Percentiles rank a stretch among this genome's conserved stretches.
These are phyloP conservation scores for Volucella inanis DNA, from an alignment of 2,888 invertebrate genomes.

Conservation along the genomic window DNA sequence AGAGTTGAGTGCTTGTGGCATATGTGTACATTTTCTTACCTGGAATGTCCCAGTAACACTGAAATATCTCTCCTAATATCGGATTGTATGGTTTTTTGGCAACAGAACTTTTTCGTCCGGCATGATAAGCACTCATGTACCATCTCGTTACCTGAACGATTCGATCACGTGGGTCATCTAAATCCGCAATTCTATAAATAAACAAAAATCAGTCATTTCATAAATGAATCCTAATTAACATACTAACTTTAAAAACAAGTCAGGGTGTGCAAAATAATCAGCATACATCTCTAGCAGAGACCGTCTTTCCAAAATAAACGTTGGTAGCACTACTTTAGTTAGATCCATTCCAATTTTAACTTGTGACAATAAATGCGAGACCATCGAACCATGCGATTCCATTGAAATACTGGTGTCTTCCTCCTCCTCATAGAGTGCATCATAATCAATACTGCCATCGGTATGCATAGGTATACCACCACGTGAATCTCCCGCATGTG, in stretches of 20 bases:
- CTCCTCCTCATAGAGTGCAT: conserved; percentile 95
- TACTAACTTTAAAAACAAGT: conserved; percentile 93
- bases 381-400: conserved; percentile 98
- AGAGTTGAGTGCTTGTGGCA: neutral
- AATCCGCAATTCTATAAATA: conserved; percentile 91
- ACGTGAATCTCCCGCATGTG: conserved; percentile 28
- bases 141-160: conserved; percentile 97
- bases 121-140: conserved; percentile 99
- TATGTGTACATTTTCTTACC: conserved; percentile 76
- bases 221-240: neutral
- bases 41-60: conserved; percentile 92
- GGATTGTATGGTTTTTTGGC: conserved; percentile 99
- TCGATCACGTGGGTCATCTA: conserved; percentile 92
- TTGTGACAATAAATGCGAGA: conserved; percentile 97
- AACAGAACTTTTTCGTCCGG: conserved; percentile 97
- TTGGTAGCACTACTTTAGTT: conserved; percentile 97
- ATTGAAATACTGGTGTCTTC: conserved; percentile 95
- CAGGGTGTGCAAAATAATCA: conserved; percentile 99
- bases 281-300: conserved; percentile 99
- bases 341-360: conserved; percentile 99
- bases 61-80: conserved; percentile 97
- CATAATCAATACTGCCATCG: conserved; percentile 91
- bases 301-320: conserved; percentile 98
- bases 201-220: neutral
- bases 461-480: conserved; percentile 83